Evolutionary conservation across 2,797 vertebrate species (phyloP).

Genomic region (Malurus splendens): DNA sequence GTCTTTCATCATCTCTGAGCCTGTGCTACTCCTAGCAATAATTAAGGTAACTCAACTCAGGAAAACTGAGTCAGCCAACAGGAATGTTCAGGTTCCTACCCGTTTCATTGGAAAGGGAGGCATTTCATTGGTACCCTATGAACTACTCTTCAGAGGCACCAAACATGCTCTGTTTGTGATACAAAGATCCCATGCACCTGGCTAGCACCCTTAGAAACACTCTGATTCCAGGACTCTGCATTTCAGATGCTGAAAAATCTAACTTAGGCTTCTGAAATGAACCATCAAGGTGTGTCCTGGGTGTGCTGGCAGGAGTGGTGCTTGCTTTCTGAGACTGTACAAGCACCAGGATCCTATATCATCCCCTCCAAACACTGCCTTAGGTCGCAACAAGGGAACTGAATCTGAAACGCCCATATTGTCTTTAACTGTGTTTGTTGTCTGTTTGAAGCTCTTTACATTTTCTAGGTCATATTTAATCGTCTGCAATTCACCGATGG

Average conservation of each 20-base stretch:
- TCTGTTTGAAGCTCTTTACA: not conserved
- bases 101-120: not conserved
- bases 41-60: not conserved
- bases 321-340: not conserved
- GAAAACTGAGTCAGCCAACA: not conserved
- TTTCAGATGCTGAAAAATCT: not conserved
- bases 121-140: not conserved
- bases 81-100: not conserved
- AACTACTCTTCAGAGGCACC: not conserved
- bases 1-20: not conserved
- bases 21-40: not conserved
- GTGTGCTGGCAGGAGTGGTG: not conserved
- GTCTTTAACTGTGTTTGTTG: not conserved
- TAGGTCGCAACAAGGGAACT: not conserved
- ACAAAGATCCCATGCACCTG: not conserved
- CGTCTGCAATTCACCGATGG: not conserved
- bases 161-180: not conserved
- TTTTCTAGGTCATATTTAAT: conserved; percentile 1
- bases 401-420: not conserved
- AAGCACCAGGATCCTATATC: not conserved
- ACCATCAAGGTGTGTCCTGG: not conserved
- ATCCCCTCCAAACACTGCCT: accelerated
- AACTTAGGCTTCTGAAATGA: not conserved
- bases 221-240: not conserved
- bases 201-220: not conserved